Conservation (phyloP, 2,888 invertebrate species). For the Euproctis similis region DNA sequence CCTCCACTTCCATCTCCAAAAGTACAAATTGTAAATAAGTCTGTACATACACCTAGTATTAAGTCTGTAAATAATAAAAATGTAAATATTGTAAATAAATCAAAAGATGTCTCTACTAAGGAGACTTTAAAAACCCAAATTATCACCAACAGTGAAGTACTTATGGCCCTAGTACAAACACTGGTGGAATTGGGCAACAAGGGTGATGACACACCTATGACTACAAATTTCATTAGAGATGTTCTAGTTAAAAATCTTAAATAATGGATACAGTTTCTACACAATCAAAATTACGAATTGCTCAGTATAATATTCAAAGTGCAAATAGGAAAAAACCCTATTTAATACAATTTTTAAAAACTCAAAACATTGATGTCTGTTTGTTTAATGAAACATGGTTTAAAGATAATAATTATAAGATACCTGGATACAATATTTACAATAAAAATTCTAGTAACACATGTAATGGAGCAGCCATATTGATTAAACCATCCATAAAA, state of each 20-base stretch:
- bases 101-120: background rate
- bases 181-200: background rate
- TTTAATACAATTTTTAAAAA: slow-evolving; percentile 1
- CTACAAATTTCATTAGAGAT: background rate
- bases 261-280: slow-evolving; percentile 1
- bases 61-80: background rate
- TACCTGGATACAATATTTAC: slow-evolving; percentile 2
- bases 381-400: slow-evolving; percentile 2
- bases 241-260: slow-evolving; percentile 1
- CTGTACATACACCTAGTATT: too few species aligned
- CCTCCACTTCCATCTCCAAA: background rate
- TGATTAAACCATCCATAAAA: slow-evolving; percentile 1
- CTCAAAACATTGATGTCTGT: slow-evolving; percentile 2
- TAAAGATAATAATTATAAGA: background rate
- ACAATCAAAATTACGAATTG: slow-evolving; percentile 1
- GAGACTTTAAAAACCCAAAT: background rate
- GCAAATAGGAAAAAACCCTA: slow-evolving; percentile 1
- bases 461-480: slow-evolving; percentile 3
- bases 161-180: slow-evolving; percentile 1
- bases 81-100: background rate
- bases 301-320: slow-evolving; percentile 3
- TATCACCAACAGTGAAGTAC: background rate
- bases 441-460: slow-evolving; percentile 1
- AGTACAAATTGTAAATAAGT: background rate
- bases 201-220: background rate